These are phyloP conservation scores for Nannobrachium achirus DNA, from an alignment of 2,113 vertebrate species.

Conservation along the genomic window DNA sequence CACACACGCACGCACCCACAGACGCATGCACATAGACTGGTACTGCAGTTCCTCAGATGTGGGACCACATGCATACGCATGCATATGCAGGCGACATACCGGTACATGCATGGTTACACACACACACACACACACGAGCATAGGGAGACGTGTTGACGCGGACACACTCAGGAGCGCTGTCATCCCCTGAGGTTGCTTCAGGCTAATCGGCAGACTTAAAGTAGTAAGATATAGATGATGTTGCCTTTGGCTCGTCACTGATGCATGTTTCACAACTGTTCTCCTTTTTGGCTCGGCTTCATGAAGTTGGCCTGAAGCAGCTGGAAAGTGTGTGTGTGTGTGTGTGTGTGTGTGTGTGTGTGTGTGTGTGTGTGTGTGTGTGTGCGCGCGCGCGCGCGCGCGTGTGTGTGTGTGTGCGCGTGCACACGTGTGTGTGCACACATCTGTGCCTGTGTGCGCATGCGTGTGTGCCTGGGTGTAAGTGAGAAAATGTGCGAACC, in stretches of 20 bases:
- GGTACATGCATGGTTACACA: neutral
- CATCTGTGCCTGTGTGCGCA: neutral
- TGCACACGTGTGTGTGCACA: neutral
- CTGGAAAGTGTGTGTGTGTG: slow-evolving; percentile 46
- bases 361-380: slow-evolving; percentile 10
- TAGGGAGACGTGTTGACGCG: too few species aligned
- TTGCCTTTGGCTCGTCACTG: slow-evolving; percentile 61
- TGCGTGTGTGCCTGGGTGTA: slow-evolving; percentile 12
- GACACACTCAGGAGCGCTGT: neutral
- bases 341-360: neutral
- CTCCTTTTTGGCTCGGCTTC: slow-evolving; percentile 40
- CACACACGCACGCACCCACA: neutral
- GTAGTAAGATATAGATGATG: slow-evolving; percentile 56
- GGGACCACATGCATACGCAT: neutral
- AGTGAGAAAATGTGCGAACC: slow-evolving; percentile 36
- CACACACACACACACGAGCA: slow-evolving; percentile 7
- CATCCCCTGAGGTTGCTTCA: slow-evolving; percentile 31
- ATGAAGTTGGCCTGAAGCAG: slow-evolving; percentile 45
- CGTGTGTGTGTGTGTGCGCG: neutral
- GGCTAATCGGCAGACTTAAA: slow-evolving; percentile 51
- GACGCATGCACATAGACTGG: slow-evolving; percentile 1
- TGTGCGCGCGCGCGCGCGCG: neutral
- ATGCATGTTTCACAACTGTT: slow-evolving; percentile 62
- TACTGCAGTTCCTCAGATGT: slow-evolving; percentile 10
- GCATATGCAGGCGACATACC: slow-evolving; percentile 23